phyloP scores from a whole-genome alignment of 1,140 invertebrate species.

The Camponotus pennsylvanicus region DNA sequence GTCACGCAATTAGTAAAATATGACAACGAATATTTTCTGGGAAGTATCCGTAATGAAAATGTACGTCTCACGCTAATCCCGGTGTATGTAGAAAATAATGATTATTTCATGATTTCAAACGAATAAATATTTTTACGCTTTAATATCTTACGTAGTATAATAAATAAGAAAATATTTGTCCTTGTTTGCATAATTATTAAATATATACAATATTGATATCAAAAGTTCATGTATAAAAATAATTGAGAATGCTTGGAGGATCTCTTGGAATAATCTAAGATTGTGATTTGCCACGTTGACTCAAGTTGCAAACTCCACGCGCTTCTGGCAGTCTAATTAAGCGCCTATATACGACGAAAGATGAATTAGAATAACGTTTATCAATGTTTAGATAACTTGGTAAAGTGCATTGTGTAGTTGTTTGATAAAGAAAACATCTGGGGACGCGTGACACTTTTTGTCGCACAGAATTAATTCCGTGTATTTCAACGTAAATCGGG shows the following conservation, averaged over 20 bases:
- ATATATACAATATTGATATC: background rate
- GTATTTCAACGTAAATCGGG: background rate
- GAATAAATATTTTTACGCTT: slow-evolving; percentile 2
- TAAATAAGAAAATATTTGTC: background rate
- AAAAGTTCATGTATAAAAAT: slow-evolving; percentile 47
- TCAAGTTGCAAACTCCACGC: slow-evolving; percentile 73
- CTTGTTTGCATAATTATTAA: background rate
- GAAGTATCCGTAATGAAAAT: slow-evolving; percentile 37
- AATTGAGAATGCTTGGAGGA: slow-evolving; percentile 63
- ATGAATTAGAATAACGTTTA: slow-evolving; percentile 64
- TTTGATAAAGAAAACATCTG: slow-evolving; percentile 21
- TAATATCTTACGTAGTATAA: too few species aligned
- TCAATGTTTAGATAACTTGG: slow-evolving; percentile 31
- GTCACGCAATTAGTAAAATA: slow-evolving; percentile 62
- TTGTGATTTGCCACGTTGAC: slow-evolving; percentile 58
- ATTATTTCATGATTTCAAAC: slow-evolving; percentile 34
- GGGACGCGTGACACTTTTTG: slow-evolving; percentile 2
- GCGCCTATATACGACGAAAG: slow-evolving; percentile 69
- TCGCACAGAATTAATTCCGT: slow-evolving; percentile 26
- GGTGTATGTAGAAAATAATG: slow-evolving; percentile 30
- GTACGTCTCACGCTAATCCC: slow-evolving; percentile 49
- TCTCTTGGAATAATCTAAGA: slow-evolving; percentile 43
- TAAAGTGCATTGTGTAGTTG: background rate
- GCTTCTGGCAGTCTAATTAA: slow-evolving; percentile 72
- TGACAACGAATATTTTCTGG: slow-evolving; percentile 50